Conservation (phyloP, 2,797 vertebrate species). For the Gymnoscopelus braueri region DNA sequence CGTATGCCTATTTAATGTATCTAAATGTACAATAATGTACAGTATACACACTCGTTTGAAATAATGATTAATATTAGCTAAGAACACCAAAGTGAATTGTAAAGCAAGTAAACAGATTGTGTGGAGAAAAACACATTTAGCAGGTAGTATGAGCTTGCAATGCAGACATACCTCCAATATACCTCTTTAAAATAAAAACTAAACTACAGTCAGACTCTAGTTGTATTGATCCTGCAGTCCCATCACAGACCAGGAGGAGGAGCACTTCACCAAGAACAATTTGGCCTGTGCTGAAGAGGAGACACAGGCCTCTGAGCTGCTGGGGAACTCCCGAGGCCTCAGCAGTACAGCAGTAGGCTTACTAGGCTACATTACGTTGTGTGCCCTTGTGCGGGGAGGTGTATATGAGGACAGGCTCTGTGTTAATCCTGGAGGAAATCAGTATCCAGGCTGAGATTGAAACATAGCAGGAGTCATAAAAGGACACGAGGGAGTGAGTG, state of each 20-base stretch:
- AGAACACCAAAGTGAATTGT: too few species aligned
- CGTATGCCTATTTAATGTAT: too few species aligned
- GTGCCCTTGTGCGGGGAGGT: constrained; percentile 20
- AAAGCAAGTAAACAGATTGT: too few species aligned
- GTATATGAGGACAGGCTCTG: constrained; percentile 17
- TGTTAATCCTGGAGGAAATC: constrained; percentile 12
- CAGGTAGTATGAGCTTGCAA: too few species aligned
- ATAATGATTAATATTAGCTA: too few species aligned
- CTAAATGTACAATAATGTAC: too few species aligned
- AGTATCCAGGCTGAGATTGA: constrained; percentile 2
- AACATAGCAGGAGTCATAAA: background rate
- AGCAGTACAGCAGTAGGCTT: constrained; percentile 43
- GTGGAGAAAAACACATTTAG: too few species aligned
- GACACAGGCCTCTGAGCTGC: constrained; percentile 62
- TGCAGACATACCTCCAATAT: too few species aligned
- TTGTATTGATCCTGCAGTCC: constrained; percentile 67
- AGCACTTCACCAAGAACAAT: constrained; percentile 80
- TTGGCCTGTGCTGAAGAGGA: constrained; percentile 72
- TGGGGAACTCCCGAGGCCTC: constrained; percentile 80
- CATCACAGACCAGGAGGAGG: constrained; percentile 80
- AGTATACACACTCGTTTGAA: too few species aligned
- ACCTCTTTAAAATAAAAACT: background rate
- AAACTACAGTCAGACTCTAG: background rate
- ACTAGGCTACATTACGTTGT: background rate
- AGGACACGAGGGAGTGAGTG: constrained; percentile 20